Evolutionary conservation across 2,888 invertebrate genomes (phyloP).

Genomic region (Synergus umbraculus): DNA sequence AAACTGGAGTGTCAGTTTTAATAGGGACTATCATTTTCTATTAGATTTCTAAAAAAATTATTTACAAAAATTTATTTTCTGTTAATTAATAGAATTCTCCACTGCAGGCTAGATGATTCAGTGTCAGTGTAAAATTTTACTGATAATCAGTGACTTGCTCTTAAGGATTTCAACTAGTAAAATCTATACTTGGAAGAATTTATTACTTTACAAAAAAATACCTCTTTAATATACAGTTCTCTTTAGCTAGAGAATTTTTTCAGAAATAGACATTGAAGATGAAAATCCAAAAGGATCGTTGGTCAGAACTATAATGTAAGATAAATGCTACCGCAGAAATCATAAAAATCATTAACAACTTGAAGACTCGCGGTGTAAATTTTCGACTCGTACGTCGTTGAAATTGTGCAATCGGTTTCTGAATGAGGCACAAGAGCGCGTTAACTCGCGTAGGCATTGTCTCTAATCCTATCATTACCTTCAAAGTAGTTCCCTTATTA

Average conservation of each 20-base stretch:
- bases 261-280: not conserved
- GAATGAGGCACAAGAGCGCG: not conserved
- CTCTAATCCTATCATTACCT: conserved; percentile 1
- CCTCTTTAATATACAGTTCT: not conserved
- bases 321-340: not conserved
- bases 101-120: not conserved
- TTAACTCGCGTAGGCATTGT: not conserved
- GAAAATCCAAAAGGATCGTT: not conserved
- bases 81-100: not conserved
- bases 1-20: not conserved
- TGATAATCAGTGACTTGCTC: not conserved
- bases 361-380: not conserved
- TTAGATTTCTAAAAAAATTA: not conserved
- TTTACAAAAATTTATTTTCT: not conserved
- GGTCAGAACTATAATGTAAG: not conserved
- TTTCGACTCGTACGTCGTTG: not conserved
- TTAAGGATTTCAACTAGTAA: too few relatives aligned
- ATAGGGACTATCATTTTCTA: not conserved
- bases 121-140: not conserved
- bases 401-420: not conserved
- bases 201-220: not conserved
- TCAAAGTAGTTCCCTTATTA: not conserved
- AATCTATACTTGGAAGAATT: too few relatives aligned
- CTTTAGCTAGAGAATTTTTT: not conserved
- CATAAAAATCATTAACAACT: not conserved